A percentile compares a stretch with the other conserved stretches of the same genome.
phyloP scores from a whole-genome alignment of 2,888 invertebrate species.

The Perdita meconis region DNA sequence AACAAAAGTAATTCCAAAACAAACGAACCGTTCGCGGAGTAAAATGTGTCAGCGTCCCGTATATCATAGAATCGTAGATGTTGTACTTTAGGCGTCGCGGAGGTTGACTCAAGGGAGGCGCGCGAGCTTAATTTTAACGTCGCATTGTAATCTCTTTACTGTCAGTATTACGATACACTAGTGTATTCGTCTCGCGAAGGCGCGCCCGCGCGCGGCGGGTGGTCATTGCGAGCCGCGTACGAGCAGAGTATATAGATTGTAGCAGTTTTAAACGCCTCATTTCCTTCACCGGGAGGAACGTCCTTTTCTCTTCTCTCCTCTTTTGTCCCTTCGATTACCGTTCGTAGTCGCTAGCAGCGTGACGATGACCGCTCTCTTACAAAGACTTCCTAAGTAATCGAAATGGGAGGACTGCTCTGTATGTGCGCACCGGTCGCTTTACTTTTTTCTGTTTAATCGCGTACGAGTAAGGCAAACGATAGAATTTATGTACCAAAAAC shows the following conservation, averaged over 20 bases:
- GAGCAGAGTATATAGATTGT: slow-evolving; percentile 76
- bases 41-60: slow-evolving; percentile 1
- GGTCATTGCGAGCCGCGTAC: slow-evolving; percentile 75
- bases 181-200: slow-evolving; percentile 78
- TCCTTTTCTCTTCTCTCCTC: not conserved
- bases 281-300: too few relatives aligned
- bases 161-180: slow-evolving; percentile 83
- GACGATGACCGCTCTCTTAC: too few relatives aligned
- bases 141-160: slow-evolving; percentile 82
- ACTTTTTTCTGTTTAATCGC: not conserved
- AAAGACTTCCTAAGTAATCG: not conserved
- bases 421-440: slow-evolving; percentile 1
- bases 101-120: slow-evolving; percentile 27
- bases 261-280: too few relatives aligned
- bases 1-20: too few relatives aligned
- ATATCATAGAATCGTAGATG: slow-evolving; percentile 48
- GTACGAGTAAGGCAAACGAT: slow-evolving; percentile 8
- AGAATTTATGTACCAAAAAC: slow-evolving; percentile 5
- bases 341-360: not conserved
- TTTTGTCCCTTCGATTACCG: not conserved
- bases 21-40: not conserved
- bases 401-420: not conserved
- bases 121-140: slow-evolving; percentile 75
- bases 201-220: slow-evolving; percentile 58
- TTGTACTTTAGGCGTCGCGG: slow-evolving; percentile 51